Evolutionary conservation across 1,140 invertebrate genomes (phyloP).

Genomic region (Acromyrmex echinatior): DNA sequence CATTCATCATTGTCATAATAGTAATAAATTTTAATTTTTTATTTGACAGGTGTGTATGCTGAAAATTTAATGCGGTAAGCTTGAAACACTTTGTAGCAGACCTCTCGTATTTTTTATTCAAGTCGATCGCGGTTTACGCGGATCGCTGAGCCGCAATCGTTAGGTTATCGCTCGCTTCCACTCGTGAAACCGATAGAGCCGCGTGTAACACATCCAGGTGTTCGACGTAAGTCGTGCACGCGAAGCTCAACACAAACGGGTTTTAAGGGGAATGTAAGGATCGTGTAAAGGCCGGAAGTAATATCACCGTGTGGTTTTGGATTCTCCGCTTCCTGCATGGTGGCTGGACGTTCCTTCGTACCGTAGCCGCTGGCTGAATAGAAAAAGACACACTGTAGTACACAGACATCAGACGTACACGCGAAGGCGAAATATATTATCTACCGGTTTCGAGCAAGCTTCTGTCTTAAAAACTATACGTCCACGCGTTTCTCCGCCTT

Average conservation of each 20-base stretch:
- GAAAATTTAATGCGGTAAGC: slow-evolving; percentile 7
- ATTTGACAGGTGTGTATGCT: neutral
- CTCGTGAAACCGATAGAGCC: slow-evolving; percentile 26
- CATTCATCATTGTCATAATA: neutral
- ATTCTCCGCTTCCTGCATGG: slow-evolving; percentile 44
- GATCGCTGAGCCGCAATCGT: slow-evolving; percentile 17
- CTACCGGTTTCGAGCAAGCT: slow-evolving; percentile 40
- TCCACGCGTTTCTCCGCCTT: slow-evolving; percentile 31
- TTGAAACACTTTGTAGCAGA: neutral
- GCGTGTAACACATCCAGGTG: slow-evolving; percentile 23
- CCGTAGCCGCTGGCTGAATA: neutral
- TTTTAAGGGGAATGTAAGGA: slow-evolving; percentile 36
- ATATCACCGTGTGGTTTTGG: slow-evolving; percentile 49
- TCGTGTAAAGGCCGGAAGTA: slow-evolving; percentile 49
- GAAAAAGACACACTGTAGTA: neutral
- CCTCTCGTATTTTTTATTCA: slow-evolving; percentile 2
- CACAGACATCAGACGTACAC: neutral
- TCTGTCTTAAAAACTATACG: slow-evolving; percentile 32
- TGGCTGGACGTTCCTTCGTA: slow-evolving; percentile 25
- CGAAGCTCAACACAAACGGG: slow-evolving; percentile 23
- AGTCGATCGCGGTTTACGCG: slow-evolving; percentile 23
- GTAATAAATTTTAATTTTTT: neutral
- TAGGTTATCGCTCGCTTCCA: slow-evolving; percentile 8
- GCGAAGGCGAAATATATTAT: neutral
- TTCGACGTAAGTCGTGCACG: slow-evolving; percentile 32